Conservation (phyloP, 2,888 invertebrate genomes). For the Itoplectis maculator region DNA sequence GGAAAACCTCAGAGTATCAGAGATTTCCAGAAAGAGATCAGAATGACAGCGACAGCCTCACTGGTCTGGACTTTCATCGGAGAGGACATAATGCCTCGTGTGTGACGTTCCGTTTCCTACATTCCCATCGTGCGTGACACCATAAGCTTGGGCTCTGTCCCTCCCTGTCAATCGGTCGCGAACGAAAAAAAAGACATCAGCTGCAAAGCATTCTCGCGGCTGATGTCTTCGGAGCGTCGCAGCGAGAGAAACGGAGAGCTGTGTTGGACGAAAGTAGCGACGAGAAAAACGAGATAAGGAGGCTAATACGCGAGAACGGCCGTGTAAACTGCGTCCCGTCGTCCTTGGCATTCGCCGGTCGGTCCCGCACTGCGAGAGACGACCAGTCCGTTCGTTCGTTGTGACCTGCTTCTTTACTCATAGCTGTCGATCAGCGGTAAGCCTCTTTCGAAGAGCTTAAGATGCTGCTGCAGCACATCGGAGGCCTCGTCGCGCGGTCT, state of each 20-base stretch:
- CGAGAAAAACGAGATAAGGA: slow-evolving; percentile 63
- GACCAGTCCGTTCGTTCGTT: slow-evolving; percentile 18
- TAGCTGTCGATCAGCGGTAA: slow-evolving; percentile 77
- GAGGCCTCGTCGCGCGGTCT: slow-evolving; percentile 46
- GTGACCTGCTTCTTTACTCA: slow-evolving; percentile 32
- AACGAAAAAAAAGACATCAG: neutral
- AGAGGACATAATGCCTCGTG: slow-evolving; percentile 7
- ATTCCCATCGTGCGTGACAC: slow-evolving; percentile 37
- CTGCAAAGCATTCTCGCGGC: neutral
- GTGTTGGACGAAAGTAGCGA: slow-evolving; percentile 13
- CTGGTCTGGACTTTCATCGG: slow-evolving; percentile 5
- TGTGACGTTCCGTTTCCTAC: slow-evolving; percentile 33
- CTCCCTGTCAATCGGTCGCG: slow-evolving; percentile 15
- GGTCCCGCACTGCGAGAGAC: slow-evolving; percentile 1
- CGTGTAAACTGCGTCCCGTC: slow-evolving; percentile 74
- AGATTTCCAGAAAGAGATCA: neutral
- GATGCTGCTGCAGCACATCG: slow-evolving; percentile 53
- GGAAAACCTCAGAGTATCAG: neutral
- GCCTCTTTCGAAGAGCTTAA: slow-evolving; percentile 72
- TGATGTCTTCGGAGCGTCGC: neutral
- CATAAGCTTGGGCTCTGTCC: slow-evolving; percentile 4
- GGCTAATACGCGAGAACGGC: slow-evolving; percentile 72
- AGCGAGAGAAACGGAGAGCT: slow-evolving; percentile 25
- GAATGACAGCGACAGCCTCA: slow-evolving; percentile 12
- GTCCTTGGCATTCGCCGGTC: slow-evolving; percentile 60